Evolutionary conservation across 2,797 vertebrate genomes (phyloP), one percentile per base, ranked within the genome.

Genomic region (Acanthis flammea): DNA sequence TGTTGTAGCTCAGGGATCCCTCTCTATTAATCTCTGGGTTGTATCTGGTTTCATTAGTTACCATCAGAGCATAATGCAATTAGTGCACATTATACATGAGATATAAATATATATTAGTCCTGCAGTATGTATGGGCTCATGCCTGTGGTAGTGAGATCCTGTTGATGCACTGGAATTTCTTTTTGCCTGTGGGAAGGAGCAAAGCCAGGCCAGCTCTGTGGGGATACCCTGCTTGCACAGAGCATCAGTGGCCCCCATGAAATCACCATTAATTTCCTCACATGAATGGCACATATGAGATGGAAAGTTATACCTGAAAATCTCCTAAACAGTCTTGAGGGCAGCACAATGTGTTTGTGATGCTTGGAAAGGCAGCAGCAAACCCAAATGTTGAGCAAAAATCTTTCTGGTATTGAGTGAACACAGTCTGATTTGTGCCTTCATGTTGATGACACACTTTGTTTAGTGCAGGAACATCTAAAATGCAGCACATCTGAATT

Each of bases 301-400:
- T 14, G 6, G 28, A 42, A 50, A 90, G 13, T 0, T 6, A 42
- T 1, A 19, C n/a, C 53, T 41, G 28, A 19, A 81, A 37, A 57
- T 35, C 75, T 72, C 61, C 57, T 11, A 21, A 45, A 42, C 0
- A 2, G 16, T n/a, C 53, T 9, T 2, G 42, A 81, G 37, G 44
- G 39, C 55, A 50, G n/a, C 1, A 3, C 0, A 0, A 54, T 0
- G 4, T 2, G 47, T 33, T 58, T 3, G 10, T 5, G 47, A 44
- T 6, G 39, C 17, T 61, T 1, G 1, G 19, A 76, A 83, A 63
- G 53, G n/a, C n/a, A 55, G 60, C 21, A 42, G 17, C 54, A 39
- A 68, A 45, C 12, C 19, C 2, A 2, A 41, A 61, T 1, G 5
- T 14, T 5, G 60, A 45, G 44, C 28, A 58, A 67, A 75, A 55